Evolutionary conservation across 2,113 vertebrate genomes (phyloP), one percentile per base, ranked within the genome.

Genomic region (Gallinago jamesoni): DNA sequence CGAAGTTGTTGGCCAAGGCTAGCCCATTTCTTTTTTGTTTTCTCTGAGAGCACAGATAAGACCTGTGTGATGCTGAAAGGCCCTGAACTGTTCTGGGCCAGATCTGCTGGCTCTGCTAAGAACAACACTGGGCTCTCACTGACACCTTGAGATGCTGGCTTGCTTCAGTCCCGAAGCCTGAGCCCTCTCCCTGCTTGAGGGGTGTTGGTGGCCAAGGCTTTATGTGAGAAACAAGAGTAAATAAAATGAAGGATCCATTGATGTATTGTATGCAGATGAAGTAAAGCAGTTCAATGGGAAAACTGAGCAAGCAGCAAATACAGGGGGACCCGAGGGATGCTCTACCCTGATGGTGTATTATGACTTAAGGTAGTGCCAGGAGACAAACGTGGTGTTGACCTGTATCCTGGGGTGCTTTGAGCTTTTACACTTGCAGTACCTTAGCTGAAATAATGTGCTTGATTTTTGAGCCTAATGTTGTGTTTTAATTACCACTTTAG

Each of bases 271-370:
- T 18, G 45, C 31, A 72, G 77, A 31, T 41, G 47, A 70, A 80
- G 22, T 73, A 68, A 75, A 78, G 35, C 35, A 57, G 35, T 43
- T 81, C 25, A 41, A 45, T 13, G 28, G 30, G 50, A 82, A 19
- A 77, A 53, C 6, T 4, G 33, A 39, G 33, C n/a, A 56, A 63
- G 25, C 33, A 83, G 30, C 0, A 1, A 76, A 41, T 16, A 28
- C 3, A 24, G 20, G 4, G 24, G 10, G 17, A 45, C 53, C 18
- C 0, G 0, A 55, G 12, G 56, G 57, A 12, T 72, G 43, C 24
- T 85, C 33, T 31, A 52, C 11, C 14, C 7, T 0, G 1, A 2
- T 10, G 30, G 25, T 55, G 30, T 30, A 5, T 27, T 72, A 33
- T 70, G 7, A 9, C n/a, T 30, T 24, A 28, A 5, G 6, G 68